Evolutionary conservation across 92 coral and sea anemone genomes (phyloP).

Genomic region (Porites evermanni): DNA sequence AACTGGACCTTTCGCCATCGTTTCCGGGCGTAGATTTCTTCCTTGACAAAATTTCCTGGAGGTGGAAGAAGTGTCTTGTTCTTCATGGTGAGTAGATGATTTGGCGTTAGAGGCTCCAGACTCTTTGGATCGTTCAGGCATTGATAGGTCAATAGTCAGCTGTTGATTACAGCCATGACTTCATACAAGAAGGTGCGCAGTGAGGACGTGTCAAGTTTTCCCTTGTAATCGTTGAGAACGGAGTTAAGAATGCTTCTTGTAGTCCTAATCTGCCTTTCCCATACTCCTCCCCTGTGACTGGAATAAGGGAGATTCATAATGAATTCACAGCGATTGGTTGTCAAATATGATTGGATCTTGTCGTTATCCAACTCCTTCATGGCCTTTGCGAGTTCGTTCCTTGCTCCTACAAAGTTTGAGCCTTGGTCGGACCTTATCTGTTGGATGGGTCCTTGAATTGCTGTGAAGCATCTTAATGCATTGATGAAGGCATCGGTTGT

Average conservation of each 20-base stretch:
- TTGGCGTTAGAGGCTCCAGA: slow-evolving; percentile 4
- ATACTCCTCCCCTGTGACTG: slow-evolving; percentile 37
- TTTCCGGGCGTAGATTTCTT: slow-evolving; percentile 17
- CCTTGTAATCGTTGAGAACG: slow-evolving; percentile 3
- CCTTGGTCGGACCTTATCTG: slow-evolving; percentile 56
- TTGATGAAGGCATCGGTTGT: slow-evolving; percentile 44
- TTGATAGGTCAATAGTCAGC: no score
- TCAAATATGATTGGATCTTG: slow-evolving; percentile 17
- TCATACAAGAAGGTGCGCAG: slow-evolving; percentile 22
- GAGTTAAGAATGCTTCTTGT: slow-evolving; percentile 16
- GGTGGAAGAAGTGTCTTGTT: slow-evolving; percentile 24
- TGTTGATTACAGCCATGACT: no score
- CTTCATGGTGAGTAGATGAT: slow-evolving; percentile 28
- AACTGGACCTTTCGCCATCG: slow-evolving; percentile 25
- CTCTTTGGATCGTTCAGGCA: no score
- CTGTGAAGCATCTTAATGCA: slow-evolving; percentile 29
- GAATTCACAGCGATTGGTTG: slow-evolving; percentile 14
- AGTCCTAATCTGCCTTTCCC: slow-evolving; percentile 26
- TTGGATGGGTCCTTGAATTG: slow-evolving; percentile 28
- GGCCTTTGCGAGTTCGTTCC: slow-evolving; percentile 35
- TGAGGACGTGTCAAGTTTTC: slow-evolving; percentile 10
- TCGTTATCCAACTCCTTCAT: slow-evolving; percentile 22
- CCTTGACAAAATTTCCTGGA: slow-evolving; percentile 4
- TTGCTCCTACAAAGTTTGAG: slow-evolving; percentile 44
- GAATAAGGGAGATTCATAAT: slow-evolving; percentile 11